Evolutionary conservation across 2,797 vertebrate genomes (phyloP).

Genomic region (Platalea minor): DNA sequence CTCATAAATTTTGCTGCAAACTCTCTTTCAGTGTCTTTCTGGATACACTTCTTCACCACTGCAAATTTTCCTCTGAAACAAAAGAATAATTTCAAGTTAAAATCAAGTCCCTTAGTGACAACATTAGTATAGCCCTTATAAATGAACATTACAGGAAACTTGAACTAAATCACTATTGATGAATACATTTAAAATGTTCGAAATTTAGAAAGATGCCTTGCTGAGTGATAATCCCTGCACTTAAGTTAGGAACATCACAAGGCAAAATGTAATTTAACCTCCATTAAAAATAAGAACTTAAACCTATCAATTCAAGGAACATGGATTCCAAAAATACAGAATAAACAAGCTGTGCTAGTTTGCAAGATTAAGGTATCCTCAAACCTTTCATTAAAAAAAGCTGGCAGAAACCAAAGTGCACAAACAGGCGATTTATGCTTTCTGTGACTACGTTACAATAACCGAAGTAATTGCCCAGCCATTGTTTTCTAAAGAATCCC

Average conservation of each 20-base stretch:
- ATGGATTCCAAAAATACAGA: background rate
- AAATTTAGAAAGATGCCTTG: background rate
- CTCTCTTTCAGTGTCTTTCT: constrained; percentile 84
- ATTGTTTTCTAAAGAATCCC: background rate
- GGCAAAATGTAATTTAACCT: background rate
- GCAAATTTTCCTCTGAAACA: constrained; percentile 89
- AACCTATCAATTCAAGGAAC: background rate
- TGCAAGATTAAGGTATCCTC: background rate
- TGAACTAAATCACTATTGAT: background rate
- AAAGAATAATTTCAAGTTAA: constrained; percentile 1
- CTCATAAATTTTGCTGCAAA: constrained; percentile 96
- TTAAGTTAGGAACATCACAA: background rate
- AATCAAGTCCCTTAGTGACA: background rate
- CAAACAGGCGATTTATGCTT: background rate
- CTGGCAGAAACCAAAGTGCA: background rate
- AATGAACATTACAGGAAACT: background rate
- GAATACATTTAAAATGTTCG: background rate
- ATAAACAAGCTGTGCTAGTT: background rate
- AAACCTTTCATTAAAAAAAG: background rate
- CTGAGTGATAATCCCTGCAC: background rate
- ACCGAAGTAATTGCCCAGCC: background rate
- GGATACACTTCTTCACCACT: constrained; percentile 89
- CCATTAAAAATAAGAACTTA: background rate
- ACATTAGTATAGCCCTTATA: background rate
- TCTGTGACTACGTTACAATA: background rate